These are phyloP conservation scores for Channa argus DNA, from an alignment of 2,113 vertebrate species.

Conservation along the genomic window DNA sequence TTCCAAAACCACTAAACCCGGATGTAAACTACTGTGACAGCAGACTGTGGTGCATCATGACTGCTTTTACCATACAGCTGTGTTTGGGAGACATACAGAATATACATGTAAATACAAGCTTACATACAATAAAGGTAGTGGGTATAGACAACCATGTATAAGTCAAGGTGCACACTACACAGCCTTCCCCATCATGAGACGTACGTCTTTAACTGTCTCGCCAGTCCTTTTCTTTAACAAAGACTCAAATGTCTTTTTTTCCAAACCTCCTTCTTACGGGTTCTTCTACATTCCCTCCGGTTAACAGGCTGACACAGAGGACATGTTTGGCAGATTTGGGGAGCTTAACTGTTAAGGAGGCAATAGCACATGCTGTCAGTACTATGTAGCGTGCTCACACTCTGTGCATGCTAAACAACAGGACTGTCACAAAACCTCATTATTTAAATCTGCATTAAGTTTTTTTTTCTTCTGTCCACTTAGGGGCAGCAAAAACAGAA, in stretches of 20 bases:
- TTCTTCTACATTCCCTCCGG: not conserved
- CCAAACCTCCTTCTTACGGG: not conserved
- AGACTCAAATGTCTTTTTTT: too few species aligned
- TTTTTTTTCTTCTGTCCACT: not conserved
- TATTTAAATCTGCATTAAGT: not conserved
- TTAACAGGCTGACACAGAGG: not conserved
- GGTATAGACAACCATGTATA: slow-evolving; percentile 5
- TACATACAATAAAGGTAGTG: not conserved
- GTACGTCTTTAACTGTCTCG: not conserved
- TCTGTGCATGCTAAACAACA: not conserved
- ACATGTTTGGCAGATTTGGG: not conserved
- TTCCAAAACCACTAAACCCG: not conserved
- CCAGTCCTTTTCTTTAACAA: too few species aligned
- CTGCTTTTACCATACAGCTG: not conserved
- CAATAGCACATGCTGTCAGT: not conserved
- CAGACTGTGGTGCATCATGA: not conserved
- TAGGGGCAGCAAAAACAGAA: not conserved
- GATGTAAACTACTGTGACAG: not conserved
- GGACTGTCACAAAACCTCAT: not conserved
- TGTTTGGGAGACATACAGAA: slow-evolving; percentile 12
- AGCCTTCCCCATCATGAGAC: not conserved
- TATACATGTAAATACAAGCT: not conserved
- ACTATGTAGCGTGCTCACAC: not conserved
- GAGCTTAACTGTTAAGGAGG: not conserved
- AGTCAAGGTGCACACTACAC: not conserved